Evolutionary conservation across 2,888 invertebrate genomes (phyloP), one percentile per base, ranked within the genome.

Genomic region (Encarsia formosa): DNA sequence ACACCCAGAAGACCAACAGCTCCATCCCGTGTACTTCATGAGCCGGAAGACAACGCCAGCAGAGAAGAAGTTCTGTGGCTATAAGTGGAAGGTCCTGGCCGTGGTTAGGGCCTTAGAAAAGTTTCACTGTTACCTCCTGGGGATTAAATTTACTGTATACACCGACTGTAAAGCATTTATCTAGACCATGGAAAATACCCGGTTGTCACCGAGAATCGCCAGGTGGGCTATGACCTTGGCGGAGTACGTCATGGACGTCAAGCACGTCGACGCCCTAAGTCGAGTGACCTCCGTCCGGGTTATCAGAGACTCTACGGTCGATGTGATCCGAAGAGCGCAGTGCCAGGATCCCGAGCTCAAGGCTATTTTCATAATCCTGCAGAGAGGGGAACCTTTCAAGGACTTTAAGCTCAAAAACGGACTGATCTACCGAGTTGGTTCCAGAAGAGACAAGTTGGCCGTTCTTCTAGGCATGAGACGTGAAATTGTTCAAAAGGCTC

Each of bases 211-310:
- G 4, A 13, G 20, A 26, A 29, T 34, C 6, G 45, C 5, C 18
- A 45, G 23, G 16, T 34, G 34, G 34, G 19, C 8, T 5, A 26
- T 31, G 43, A 6, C 13, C 31, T 5, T 43, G 4, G 16, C 15
- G 4, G 18, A 16, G 3, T 29, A 18, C 11, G 11, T 4, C 31
- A 16, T 4, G 20, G 4, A 19, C 19, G 18, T 43, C 31, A 6
- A 13, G 13, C 45, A 45, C 23, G 45, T 45, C n/a, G 45, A 45
- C 15, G 34, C 34, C 4, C 22, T 45, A 3, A 34, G 45, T 22
- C 46, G 37, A 3, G 13, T 22, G 16, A 9, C 15, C 8, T 32
- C 26, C 3, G 18, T 44, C 15, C 9, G 19, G 4, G 15, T 34
- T 3, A 13, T 34, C 6, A 3, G 16, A 34, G 34, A 34, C 15